These are phyloP conservation scores for Timema podura DNA, from an alignment of 2,888 invertebrate species.

Conservation along the genomic window DNA sequence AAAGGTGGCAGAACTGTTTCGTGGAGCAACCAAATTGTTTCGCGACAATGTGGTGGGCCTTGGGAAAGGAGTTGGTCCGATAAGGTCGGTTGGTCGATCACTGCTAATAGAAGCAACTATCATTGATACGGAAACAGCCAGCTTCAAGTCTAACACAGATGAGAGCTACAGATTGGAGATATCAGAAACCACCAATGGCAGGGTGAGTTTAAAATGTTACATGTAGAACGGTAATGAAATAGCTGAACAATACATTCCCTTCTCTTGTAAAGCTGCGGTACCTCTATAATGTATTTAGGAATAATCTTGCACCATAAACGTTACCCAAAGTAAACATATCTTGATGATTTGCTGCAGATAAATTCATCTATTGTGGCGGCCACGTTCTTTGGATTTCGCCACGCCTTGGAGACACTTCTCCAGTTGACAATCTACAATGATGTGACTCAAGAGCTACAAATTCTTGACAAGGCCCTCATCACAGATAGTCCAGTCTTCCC, in stretches of 20 bases:
- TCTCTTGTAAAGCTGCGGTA: background rate
- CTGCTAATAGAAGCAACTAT: conserved; percentile 24
- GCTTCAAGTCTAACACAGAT: conserved; percentile 60
- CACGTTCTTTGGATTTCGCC: conserved; percentile 63
- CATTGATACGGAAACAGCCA: conserved; percentile 25
- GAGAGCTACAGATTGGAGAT: conserved; percentile 70
- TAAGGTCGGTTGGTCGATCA: conserved; percentile 1
- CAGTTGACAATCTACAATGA: conserved; percentile 51
- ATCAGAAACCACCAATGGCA: conserved; percentile 11
- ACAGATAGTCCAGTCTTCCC: conserved; percentile 78
- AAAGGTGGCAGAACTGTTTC: conserved; percentile 15
- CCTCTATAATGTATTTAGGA: background rate
- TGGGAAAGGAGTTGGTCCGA: background rate
- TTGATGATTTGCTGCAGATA: conserved; percentile 36
- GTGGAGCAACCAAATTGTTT: conserved; percentile 20
- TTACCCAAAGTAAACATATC: background rate
- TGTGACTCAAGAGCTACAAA: conserved; percentile 49
- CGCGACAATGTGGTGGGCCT: conserved; percentile 10
- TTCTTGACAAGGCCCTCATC: conserved; percentile 59
- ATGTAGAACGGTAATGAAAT: background rate
- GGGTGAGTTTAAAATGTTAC: background rate
- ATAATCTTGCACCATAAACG: background rate
- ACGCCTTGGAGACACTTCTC: conserved; percentile 63
- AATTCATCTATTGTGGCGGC: conserved; percentile 54
- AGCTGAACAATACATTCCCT: no score